Conservation (phyloP, 1,140 invertebrate genomes). For the Drosophila kepulauana region DNA sequence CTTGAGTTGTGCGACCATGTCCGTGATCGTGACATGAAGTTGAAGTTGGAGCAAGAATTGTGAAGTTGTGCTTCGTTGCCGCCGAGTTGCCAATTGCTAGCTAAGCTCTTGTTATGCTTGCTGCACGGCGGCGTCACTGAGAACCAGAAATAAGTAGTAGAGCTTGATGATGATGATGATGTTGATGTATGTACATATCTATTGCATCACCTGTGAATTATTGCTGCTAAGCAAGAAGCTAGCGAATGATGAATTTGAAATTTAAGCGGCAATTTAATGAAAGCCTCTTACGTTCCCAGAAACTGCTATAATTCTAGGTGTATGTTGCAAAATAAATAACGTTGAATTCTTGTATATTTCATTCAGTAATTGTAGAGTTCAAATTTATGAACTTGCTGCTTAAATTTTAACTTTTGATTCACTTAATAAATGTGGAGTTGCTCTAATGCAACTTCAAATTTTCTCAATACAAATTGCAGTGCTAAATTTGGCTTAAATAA, state of each 20-base stretch:
- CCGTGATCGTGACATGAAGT: conserved; percentile 48
- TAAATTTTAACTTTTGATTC: too few relatives aligned
- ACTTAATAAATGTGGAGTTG: too few relatives aligned
- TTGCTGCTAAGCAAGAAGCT: not conserved
- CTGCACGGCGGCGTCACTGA: not conserved
- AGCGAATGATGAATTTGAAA: not conserved
- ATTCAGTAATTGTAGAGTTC: not conserved
- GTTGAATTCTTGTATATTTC: not conserved
- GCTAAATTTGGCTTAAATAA: too few relatives aligned
- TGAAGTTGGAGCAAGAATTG: conserved; percentile 24
- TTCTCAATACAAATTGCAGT: too few relatives aligned
- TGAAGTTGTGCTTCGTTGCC: conserved; percentile 3
- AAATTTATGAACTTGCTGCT: too few relatives aligned
- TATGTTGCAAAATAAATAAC: not conserved
- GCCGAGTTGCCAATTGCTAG: not conserved
- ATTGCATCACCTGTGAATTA: not conserved
- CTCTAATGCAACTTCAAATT: too few relatives aligned
- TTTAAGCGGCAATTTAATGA: not conserved
- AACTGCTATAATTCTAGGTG: not conserved
- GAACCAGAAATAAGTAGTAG: conserved; percentile 10
- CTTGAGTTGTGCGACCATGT: conserved; percentile 20
- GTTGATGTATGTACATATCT: conserved; percentile 3
- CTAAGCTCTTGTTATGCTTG: conserved; percentile 12
- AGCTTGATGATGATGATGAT: not conserved
- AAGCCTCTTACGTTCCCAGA: not conserved